phyloP scores from a whole-genome alignment of 2,797 vertebrate species.

The Eulemur albifrons region DNA sequence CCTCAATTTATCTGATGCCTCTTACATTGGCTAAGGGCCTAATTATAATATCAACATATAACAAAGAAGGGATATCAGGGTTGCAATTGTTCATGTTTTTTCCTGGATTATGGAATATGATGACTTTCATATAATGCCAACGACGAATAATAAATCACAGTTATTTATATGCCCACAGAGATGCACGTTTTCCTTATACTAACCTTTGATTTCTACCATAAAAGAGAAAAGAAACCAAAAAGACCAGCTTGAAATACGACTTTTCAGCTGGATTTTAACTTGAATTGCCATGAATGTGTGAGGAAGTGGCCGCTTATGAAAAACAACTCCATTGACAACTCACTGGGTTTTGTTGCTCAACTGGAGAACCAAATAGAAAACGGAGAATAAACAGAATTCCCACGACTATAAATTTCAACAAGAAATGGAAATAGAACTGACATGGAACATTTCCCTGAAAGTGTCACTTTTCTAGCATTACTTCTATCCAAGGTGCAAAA shows the following conservation, averaged over 20 bases:
- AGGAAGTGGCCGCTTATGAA: conserved; percentile 60
- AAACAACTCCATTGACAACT: conserved; percentile 70
- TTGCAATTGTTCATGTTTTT: neutral
- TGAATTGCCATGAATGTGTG: conserved; percentile 34
- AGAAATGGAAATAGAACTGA: conserved; percentile 80
- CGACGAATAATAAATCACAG: conserved; percentile 32
- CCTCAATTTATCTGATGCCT: neutral
- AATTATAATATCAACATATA: neutral
- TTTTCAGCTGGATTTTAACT: conserved; percentile 72
- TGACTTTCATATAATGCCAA: conserved; percentile 49
- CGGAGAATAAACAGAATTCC: conserved; percentile 79
- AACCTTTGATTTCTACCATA: conserved; percentile 65
- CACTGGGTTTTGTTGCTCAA: conserved; percentile 72
- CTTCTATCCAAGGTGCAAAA: conserved; percentile 74
- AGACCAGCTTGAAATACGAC: conserved; percentile 44
- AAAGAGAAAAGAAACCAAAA: neutral
- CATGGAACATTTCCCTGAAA: conserved; percentile 76
- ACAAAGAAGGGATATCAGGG: neutral
- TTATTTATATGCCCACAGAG: neutral
- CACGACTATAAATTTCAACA: conserved; percentile 79
- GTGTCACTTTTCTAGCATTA: conserved; percentile 49
- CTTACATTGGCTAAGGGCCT: neutral
- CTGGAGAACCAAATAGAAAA: conserved; percentile 78
- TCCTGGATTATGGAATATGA: neutral
- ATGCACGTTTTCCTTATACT: conserved; percentile 32